phyloP scores from a whole-genome alignment of 2,888 invertebrate genomes.

The Marronus borbonicus region DNA sequence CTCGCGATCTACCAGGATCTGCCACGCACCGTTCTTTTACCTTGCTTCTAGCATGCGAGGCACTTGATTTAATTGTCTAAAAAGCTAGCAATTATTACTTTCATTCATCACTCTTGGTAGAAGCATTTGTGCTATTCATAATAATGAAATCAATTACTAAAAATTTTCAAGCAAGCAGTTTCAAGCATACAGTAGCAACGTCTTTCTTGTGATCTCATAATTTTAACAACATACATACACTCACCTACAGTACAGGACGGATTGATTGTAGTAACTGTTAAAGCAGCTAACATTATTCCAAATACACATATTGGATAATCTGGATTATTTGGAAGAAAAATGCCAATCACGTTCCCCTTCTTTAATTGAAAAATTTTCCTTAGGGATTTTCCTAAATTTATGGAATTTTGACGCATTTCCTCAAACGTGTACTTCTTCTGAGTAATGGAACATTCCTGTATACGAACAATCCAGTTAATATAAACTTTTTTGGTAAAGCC shows the following conservation, averaged over 20 bases:
- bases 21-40: too few relatives aligned
- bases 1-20: too few relatives aligned
- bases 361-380: constrained; percentile 77
- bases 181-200: too few relatives aligned
- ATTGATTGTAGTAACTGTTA: constrained; percentile 82
- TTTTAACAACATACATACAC: background rate
- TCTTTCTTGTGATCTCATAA: background rate
- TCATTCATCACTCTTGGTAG: too few relatives aligned
- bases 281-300: constrained; percentile 80
- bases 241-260: constrained; percentile 76
- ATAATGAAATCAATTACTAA: too few relatives aligned
- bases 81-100: too few relatives aligned
- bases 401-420: constrained; percentile 76
- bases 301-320: constrained; percentile 80
- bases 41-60: too few relatives aligned
- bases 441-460: constrained; percentile 82
- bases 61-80: too few relatives aligned
- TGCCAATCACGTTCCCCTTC: constrained; percentile 79
- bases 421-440: constrained; percentile 83
- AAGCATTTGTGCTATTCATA: too few relatives aligned
- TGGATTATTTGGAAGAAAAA: constrained; percentile 84
- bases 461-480: background rate
- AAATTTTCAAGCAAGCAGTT: too few relatives aligned
- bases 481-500: background rate
- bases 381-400: constrained; percentile 73